These are phyloP conservation scores for Apoda limacodes DNA, from an alignment of 2,888 invertebrate genomes.

Conservation along the genomic window DNA sequence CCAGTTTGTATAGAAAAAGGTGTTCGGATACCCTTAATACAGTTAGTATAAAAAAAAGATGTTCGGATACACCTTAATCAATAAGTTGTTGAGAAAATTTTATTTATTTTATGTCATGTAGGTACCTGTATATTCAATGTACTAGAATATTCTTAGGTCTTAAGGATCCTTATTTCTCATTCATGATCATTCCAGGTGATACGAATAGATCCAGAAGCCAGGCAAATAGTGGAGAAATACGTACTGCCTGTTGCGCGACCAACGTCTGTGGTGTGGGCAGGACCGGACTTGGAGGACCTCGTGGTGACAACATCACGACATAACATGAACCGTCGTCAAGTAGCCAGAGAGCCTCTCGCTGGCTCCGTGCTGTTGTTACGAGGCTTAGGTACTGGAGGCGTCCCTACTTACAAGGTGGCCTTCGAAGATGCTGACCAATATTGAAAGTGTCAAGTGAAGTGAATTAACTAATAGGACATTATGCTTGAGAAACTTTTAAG, in stretches of 20 bases:
- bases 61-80: too few species aligned
- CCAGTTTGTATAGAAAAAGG: too few species aligned
- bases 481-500: too few species aligned
- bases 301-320: slow-evolving; percentile 67
- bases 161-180: too few species aligned
- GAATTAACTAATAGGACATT: too few species aligned
- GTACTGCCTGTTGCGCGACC: slow-evolving; percentile 58
- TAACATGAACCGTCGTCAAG: slow-evolving; percentile 27
- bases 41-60: too few species aligned
- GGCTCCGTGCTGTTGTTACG: slow-evolving; percentile 25
- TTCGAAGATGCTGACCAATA: slow-evolving; percentile 23
- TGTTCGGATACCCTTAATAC: too few species aligned
- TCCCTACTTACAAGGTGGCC: slow-evolving; percentile 20
- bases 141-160: too few species aligned
- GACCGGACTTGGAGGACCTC: slow-evolving; percentile 60
- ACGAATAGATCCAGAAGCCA: slow-evolving; percentile 46
- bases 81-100: too few species aligned
- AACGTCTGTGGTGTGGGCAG: slow-evolving; percentile 74
- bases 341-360: slow-evolving; percentile 21
- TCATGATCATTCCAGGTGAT: slow-evolving; percentile 41
- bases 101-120: too few species aligned
- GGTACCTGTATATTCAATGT: too few species aligned
- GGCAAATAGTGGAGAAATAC: slow-evolving; percentile 46
- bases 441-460: slow-evolving; percentile 12
- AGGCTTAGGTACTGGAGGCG: slow-evolving; percentile 20